Base-by-base conservation (phyloP, 2,797 vertebrate genomes). In the Sebastes taczanowskii region DNA sequence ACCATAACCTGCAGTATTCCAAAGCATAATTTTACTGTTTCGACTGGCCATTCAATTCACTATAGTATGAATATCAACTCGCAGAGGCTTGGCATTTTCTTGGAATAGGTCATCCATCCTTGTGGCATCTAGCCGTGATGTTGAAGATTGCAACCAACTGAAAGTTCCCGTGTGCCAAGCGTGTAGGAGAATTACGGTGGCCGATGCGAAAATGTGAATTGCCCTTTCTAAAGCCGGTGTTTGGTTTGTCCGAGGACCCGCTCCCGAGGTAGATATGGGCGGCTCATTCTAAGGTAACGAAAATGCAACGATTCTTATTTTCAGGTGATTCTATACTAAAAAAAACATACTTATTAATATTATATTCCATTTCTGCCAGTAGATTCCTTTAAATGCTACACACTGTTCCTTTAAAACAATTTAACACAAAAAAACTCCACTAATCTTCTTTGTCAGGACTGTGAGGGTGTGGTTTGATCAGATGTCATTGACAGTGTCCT, bases 201-300 rank as follows among this genome's bases (percentile, higher is more conserved):
- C 16, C 6, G 3, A 46, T 5, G 5, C 2, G 0, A 42, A 42
- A 42, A 16, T 42, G 38, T 16, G 38, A 42, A 42, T 42, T 42
- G 14, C 14, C 38, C 3, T 18, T 46, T 46, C 42, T 46, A 16
- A 0, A 46, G 42, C 42, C 16, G 1, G 16, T 46, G 42, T 18
- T 46, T 16, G 42, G 42, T 46, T 46, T 46, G 42, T 46, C 42
- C 16, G 42, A 46, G 42, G 42, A 46, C 42, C 42, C 0, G 42
- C 16, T 46, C 16, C 16, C 5, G 42, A 46, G 42, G 16, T 46
- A 18, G 42, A 46, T 46, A 7, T 7, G 0, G 16, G 16, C 16
- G 42, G 42, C 42, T 46, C 42, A 18, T 0, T 46, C 42, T 0
- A 46, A 18, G 14, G 0, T 46, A 46, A 46, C 42, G 16, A 16